Conservation (phyloP, 2,888 invertebrate species). For the Rhaphigaster nebulosa region DNA sequence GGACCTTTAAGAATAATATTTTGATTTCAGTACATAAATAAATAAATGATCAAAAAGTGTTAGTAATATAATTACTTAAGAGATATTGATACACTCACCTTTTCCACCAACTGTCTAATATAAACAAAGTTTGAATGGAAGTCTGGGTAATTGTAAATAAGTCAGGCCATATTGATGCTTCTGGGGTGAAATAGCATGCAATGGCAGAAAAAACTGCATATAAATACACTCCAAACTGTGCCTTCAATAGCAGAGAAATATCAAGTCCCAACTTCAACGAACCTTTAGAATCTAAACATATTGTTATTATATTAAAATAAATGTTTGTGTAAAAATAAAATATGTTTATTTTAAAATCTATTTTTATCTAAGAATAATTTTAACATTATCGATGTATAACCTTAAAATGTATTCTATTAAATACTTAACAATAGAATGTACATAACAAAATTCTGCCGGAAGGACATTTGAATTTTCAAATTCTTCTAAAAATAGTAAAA, state of each 20-base stretch:
- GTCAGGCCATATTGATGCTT: slow-evolving; percentile 70
- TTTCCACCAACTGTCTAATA: slow-evolving; percentile 73
- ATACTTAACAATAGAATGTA: too few relatives aligned
- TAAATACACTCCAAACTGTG: slow-evolving; percentile 89
- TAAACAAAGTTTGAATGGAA: slow-evolving; percentile 83
- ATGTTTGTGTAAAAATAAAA: too few relatives aligned
- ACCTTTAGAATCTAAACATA: slow-evolving; percentile 65
- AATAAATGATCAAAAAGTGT: too few relatives aligned
- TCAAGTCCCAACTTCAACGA: slow-evolving; percentile 73
- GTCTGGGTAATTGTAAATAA: slow-evolving; percentile 77
- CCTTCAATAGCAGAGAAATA: slow-evolving; percentile 85
- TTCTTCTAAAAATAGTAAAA: too few relatives aligned
- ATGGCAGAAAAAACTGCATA: slow-evolving; percentile 90
- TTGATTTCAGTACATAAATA: too few relatives aligned
- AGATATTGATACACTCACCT: background rate
- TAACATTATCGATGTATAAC: background rate
- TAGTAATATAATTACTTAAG: background rate
- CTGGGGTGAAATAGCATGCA: slow-evolving; percentile 78
- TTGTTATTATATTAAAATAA: background rate
- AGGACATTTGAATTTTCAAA: too few relatives aligned
- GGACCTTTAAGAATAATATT: too few relatives aligned
- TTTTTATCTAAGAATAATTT: background rate
- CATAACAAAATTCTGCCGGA: too few relatives aligned
- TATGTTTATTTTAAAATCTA: background rate
- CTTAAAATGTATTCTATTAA: too few relatives aligned